Base-by-base conservation (phyloP, 2,888 invertebrate genomes). In the Sympetrum striolatum region DNA sequence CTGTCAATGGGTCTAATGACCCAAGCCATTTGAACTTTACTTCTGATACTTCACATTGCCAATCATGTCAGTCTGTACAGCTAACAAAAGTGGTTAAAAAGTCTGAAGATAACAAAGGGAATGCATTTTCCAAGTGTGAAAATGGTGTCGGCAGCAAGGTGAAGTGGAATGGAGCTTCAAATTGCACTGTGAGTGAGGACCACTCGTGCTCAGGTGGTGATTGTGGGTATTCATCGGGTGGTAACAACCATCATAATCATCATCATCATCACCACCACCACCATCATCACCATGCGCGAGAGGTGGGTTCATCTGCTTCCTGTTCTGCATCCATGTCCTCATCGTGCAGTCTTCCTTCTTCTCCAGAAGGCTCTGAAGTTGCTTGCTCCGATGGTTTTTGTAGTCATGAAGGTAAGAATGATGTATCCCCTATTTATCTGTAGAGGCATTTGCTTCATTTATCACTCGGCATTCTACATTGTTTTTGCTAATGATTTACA, bases 361-460 rank as follows among this genome's bases (percentile, higher is more conserved):
- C 98, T 5, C 97, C 98, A 0, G 98, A 98, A 93, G 98, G 98
- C 53, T 98, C 98, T 0, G 98, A 98, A 93, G 96, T 98, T 90
- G 98, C 97, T 0, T 98, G 98, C 94, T 97, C 97, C 0, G 98
- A 98, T 93, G 97, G 97, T 80, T 97, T 97, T 93, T 98, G 98
- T 94, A 97, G 97, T 93, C 96, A 96, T 92, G 97, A 97, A 91
- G 93, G 93, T 93, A 91, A 81, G 92, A 25, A 31, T 53, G 6
- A 6, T 53, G 53, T 53, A 18, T 18, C 12, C 2, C 18, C 2
- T 53, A 1, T 18, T 15, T 53, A 18, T 18, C 15, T 53, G 1
- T 18, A 53, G 15, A 3, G 2, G 18, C 4, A 53, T 53, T 3
- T 1, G 1, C 4, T 4, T 1, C 5, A 53, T 53, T 53, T 53